Percentiles rank a stretch among this genome's conserved stretches.
These are phyloP conservation scores for Macroramphosus scolopax DNA, from an alignment of 2,797 vertebrate genomes.

Conservation along the genomic window DNA sequence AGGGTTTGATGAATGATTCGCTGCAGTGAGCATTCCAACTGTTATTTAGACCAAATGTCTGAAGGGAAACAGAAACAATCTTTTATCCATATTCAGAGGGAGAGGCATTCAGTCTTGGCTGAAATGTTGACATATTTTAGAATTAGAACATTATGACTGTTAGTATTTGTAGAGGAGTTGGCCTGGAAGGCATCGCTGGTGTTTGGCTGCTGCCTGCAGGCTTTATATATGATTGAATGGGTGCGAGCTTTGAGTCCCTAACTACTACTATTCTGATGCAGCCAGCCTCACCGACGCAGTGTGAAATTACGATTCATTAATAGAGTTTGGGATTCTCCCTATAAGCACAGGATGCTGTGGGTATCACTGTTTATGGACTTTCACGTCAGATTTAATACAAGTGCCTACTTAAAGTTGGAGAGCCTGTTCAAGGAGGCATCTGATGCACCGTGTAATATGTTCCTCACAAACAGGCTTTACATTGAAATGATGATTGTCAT, in stretches of 20 bases:
- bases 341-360: background rate
- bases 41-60: slow-evolving; percentile 6
- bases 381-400: no score
- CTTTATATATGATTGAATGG: slow-evolving; percentile 3
- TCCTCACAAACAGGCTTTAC: no score
- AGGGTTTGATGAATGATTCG: slow-evolving; percentile 11
- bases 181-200: slow-evolving; percentile 2
- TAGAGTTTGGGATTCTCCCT: background rate
- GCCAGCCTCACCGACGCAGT: background rate
- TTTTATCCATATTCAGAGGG: background rate
- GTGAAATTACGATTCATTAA: background rate
- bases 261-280: background rate
- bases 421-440: no score
- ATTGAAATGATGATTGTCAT: no score
- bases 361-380: no score
- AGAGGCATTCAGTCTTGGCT: background rate
- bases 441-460: no score
- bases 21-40: slow-evolving; percentile 1
- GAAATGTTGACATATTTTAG: slow-evolving; percentile 6
- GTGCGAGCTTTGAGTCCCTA: slow-evolving; percentile 3
- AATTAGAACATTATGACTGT: slow-evolving; percentile 6
- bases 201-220: slow-evolving; percentile 19
- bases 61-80: slow-evolving; percentile 1
- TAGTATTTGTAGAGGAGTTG: slow-evolving; percentile 10
- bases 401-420: no score